Base-by-base conservation (phyloP, 2,888 invertebrate species). In the Priocnemis perturbator region DNA sequence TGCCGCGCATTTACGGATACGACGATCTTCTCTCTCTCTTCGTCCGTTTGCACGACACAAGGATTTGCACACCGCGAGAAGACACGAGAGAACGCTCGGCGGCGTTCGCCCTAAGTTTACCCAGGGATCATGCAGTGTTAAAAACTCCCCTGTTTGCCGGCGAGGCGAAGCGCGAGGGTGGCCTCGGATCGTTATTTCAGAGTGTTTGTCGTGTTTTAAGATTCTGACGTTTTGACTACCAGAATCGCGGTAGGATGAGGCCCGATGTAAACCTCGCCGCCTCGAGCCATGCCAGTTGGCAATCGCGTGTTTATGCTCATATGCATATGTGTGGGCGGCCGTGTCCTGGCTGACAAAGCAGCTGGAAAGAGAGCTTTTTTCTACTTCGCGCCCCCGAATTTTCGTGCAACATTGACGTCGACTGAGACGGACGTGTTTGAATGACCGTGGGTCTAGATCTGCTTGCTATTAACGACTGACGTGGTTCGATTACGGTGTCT, bases 151-250 rank as follows among this genome's bases (percentile, higher is more conserved):
- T 88, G 88, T 88, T 88, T 88, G 85, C 86, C 81, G 82, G 83
- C 78, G 75, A 83, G 76, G 81, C 79, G 82, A 82, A 84, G 30
- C 77, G 81, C 71, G 81, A 82, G 83, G 82, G 83, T 84, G 80
- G 82, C 86, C 74, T 81, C 71, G 86, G 86, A 87, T 87, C 87
- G 88, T 88, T 88, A 88, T 87, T 87, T 85, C 85, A 81, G 85
- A 85, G 85, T 88, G 88, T 88, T 89, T 88, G 88, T 83, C 83
- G 85, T 87, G 83, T 88, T 87, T 88, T 86, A 87, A 88, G 87
- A 88, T 88, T 89, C 87, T 88, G 88, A 88, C 88, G 85, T 88
- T 88, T 86, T 85, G 88, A 88, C 88, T 88, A 82, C 80, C 81
- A 77, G 81, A 85, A 84, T 83, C 74, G 74, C 50, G 60, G 53